A percentile compares a stretch with the other conserved stretches of the same genome.
phyloP scores from a whole-genome alignment of 2,888 invertebrate genomes.

The Eudemis profundana region DNA sequence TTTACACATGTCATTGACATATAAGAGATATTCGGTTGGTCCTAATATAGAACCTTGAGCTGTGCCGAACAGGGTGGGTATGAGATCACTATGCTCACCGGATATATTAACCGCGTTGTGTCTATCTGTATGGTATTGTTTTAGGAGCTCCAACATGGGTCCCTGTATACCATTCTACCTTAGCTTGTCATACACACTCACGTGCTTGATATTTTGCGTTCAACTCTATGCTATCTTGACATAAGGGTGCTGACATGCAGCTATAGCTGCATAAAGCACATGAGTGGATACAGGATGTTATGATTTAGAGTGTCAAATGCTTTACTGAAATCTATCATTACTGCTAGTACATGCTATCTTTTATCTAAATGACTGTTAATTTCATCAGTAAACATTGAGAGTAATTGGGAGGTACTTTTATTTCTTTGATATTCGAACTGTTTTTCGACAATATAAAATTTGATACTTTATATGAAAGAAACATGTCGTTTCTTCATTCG shows the following conservation, averaged over 20 bases:
- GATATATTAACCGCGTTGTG: not conserved
- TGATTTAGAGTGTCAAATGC: constrained; percentile 3
- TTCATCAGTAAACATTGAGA: not conserved
- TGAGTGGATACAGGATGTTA: no score
- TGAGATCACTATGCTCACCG: not conserved
- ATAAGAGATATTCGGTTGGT: no score
- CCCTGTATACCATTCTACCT: constrained; percentile 3
- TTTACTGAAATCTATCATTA: constrained; percentile 4
- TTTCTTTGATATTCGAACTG: no score
- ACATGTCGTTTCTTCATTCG: no score
- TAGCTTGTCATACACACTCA: not conserved
- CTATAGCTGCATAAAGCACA: no score
- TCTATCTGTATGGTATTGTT: not conserved
- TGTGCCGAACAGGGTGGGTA: not conserved
- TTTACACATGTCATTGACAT: no score
- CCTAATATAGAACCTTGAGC: no score
- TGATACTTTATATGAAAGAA: no score
- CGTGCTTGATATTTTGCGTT: no score
- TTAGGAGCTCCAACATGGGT: not conserved
- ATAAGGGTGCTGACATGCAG: no score
- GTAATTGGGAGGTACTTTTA: constrained; percentile 73
- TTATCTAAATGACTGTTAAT: not conserved
- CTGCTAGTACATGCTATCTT: not conserved
- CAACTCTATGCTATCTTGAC: no score
- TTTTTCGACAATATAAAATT: no score